Percentiles rank a stretch among this genome's conserved stretches.
Evolutionary conservation across 1,140 invertebrate genomes (phyloP).

Genomic region (Drosophila orena): DNA sequence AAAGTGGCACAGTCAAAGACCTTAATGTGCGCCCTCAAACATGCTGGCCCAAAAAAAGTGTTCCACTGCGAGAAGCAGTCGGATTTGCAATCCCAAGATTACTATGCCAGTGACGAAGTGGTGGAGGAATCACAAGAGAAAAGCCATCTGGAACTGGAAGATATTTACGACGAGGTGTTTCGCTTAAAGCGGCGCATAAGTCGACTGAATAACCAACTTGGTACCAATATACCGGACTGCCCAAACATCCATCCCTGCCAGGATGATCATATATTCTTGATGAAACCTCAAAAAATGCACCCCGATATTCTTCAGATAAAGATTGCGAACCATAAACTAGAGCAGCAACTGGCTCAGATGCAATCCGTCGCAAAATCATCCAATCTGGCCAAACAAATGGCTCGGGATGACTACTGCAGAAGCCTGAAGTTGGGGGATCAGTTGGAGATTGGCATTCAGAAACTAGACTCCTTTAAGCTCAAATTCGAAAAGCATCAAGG

Average conservation of each 20-base stretch:
- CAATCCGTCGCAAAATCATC: conserved; percentile 7
- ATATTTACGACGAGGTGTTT: conserved; percentile 27
- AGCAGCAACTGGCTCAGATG: conserved; percentile 32
- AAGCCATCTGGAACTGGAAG: conserved; percentile 3
- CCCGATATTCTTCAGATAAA: conserved; percentile 28
- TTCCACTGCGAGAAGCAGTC: not conserved
- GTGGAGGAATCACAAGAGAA: conserved; percentile 5
- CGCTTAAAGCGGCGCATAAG: conserved; percentile 3
- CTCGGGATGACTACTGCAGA: not conserved
- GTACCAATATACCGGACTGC: conserved; percentile 22
- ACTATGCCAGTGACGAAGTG: not conserved
- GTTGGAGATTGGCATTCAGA: conserved; percentile 11
- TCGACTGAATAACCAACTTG: conserved; percentile 6
- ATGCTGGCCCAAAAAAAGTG: not conserved
- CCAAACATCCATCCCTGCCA: conserved; percentile 14
- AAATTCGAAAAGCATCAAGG: conserved; percentile 28
- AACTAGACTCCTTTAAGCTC: conserved; percentile 42
- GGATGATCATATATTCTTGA: conserved; percentile 14
- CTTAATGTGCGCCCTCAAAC: too few relatives aligned
- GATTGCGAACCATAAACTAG: conserved; percentile 24
- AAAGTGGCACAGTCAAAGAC: too few relatives aligned
- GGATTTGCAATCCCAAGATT: not conserved
- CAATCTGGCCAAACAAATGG: not conserved
- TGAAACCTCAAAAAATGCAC: not conserved
- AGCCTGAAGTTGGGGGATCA: not conserved